Evolutionary conservation across 1,140 invertebrate genomes (phyloP).

Genomic region (Temnothorax longispinosus): DNA sequence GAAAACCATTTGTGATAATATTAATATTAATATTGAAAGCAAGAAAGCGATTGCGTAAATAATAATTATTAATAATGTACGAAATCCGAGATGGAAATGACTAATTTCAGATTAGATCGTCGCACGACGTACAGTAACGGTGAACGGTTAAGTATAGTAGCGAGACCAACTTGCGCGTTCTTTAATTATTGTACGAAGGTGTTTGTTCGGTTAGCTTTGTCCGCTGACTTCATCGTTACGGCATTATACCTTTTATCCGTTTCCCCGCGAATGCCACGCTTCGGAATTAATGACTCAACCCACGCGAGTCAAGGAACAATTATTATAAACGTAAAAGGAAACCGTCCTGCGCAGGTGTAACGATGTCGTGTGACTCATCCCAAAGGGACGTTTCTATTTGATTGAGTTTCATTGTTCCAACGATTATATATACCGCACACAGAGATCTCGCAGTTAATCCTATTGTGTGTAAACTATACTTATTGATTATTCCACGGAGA

Average conservation of each 20-base stretch:
- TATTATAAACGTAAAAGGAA: conserved; percentile 72
- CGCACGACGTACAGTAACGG: not conserved
- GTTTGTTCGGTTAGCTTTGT: conserved; percentile 40
- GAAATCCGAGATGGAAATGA: not conserved
- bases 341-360: conserved; percentile 70
- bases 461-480: not conserved
- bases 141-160: not conserved
- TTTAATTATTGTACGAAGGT: conserved; percentile 48
- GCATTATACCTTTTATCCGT: conserved; percentile 26
- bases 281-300: conserved; percentile 70
- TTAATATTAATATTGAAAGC: too few relatives aligned
- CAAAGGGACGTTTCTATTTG: conserved; percentile 36
- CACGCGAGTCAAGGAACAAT: conserved; percentile 66
- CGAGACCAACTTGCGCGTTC: not conserved
- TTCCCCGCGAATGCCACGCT: conserved; percentile 47
- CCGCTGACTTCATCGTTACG: conserved; percentile 46
- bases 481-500: not conserved
- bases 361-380: conserved; percentile 55
- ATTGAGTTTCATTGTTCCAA: conserved; percentile 60
- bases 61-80: not conserved
- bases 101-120: conserved; percentile 29
- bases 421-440: conserved; percentile 20
- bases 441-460: not conserved
- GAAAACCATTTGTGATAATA: not conserved
- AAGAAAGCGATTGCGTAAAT: not conserved